phyloP scores from a whole-genome alignment of 2,888 invertebrate species.

The Cataglyphis livida region DNA sequence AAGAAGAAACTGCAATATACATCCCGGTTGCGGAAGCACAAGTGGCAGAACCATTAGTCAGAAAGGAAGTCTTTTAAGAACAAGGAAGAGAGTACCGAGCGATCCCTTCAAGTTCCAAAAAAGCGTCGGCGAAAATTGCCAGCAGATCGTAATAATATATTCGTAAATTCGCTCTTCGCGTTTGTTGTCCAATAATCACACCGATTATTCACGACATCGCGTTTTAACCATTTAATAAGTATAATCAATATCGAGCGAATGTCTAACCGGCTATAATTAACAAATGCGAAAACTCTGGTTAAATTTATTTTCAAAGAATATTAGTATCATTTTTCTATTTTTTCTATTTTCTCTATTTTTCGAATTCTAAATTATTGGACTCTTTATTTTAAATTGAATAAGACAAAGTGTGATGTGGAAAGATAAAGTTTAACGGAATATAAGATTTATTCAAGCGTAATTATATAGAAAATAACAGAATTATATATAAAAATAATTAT shows the following conservation, averaged over 20 bases:
- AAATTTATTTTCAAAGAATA: neutral
- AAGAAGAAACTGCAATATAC: slow-evolving; percentile 48
- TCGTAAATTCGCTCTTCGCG: slow-evolving; percentile 20
- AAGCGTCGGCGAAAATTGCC: slow-evolving; percentile 38
- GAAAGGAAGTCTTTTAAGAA: slow-evolving; percentile 51
- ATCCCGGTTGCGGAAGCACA: slow-evolving; percentile 42
- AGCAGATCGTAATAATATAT: slow-evolving; percentile 10
- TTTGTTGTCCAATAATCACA: slow-evolving; percentile 20
- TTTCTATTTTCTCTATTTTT: neutral
- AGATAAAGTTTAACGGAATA: neutral
- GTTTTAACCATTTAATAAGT: slow-evolving; percentile 35
- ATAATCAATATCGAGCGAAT: slow-evolving; percentile 10
- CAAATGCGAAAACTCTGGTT: neutral
- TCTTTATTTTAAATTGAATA: neutral
- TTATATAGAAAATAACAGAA: neutral
- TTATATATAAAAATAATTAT: neutral
- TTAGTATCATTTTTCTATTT: neutral
- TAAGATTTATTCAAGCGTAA: neutral
- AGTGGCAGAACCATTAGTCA: slow-evolving; percentile 51
- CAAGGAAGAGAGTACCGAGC: slow-evolving; percentile 33
- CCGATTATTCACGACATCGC: slow-evolving; percentile 27
- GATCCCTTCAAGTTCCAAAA: slow-evolving; percentile 33
- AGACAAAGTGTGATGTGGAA: neutral
- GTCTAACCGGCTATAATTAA: neutral
- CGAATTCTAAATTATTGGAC: neutral